Evolutionary conservation across 2,113 vertebrate genomes (phyloP).

Genomic region (Opisthocomus hoazin): DNA sequence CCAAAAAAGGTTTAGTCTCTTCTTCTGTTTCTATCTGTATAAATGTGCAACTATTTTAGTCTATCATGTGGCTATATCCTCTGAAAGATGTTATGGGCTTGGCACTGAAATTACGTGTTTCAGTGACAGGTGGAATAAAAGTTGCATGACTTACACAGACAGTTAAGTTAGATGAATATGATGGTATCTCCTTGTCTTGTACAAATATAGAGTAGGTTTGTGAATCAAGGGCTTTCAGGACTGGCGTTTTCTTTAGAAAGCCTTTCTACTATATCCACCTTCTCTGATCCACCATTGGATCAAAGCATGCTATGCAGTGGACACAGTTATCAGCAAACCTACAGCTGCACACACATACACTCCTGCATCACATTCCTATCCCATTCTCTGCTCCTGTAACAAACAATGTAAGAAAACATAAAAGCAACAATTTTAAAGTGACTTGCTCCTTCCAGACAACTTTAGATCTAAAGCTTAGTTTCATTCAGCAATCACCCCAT

Average conservation of each 20-base stretch:
- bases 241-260: not conserved
- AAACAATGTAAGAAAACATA: not conserved
- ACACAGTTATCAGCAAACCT: not conserved
- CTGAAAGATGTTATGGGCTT: not conserved
- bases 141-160: not conserved
- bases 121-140: not conserved
- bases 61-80: not conserved
- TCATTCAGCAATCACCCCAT: not conserved
- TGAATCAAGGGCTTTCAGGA: not conserved
- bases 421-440: not conserved
- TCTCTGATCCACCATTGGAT: not conserved
- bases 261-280: not conserved
- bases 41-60: not conserved
- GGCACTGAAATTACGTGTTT: not conserved
- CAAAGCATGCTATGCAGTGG: not conserved
- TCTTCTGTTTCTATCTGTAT: not conserved
- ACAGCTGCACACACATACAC: not conserved
- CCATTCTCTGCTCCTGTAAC: not conserved
- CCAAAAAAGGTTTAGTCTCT: constrained; percentile 62
- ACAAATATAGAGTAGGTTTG: not conserved
- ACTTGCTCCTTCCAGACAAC: not conserved
- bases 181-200: not conserved
- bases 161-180: not conserved
- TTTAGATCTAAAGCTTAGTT: not conserved
- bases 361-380: not conserved